Percentiles rank a stretch among this genome's conserved stretches.
Conservation (phyloP, 2,888 invertebrate species). For the Minunthozetes semirufus region DNA sequence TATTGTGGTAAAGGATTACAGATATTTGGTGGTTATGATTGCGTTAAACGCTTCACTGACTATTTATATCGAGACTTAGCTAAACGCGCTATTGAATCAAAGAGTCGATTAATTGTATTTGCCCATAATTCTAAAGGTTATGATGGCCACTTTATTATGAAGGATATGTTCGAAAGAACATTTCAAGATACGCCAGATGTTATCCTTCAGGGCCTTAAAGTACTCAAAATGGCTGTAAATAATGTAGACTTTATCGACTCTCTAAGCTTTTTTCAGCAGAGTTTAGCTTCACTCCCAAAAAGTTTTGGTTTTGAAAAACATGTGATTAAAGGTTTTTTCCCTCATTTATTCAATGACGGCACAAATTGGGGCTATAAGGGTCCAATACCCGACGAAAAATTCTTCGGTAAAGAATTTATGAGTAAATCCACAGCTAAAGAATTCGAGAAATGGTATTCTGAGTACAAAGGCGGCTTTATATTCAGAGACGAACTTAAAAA, state of each 20-base stretch:
- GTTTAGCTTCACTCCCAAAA: not conserved
- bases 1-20: not conserved
- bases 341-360: not conserved
- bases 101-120: not conserved
- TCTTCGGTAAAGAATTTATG: not conserved
- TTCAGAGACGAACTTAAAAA: no score
- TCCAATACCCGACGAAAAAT: not conserved
- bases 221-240: not conserved
- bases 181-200: not conserved
- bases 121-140: slow-evolving; percentile 13
- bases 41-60: not conserved
- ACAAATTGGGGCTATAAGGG: not conserved
- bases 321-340: slow-evolving; percentile 16
- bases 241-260: slow-evolving; percentile 10
- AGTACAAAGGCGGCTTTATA: no score
- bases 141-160: slow-evolving; percentile 4
- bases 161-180: not conserved
- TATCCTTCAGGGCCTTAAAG: not conserved
- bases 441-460: no score
- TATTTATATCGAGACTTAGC: not conserved
- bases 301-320: not conserved
- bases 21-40: not conserved
- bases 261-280: not conserved
- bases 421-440: not conserved
- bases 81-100: not conserved